Evolutionary conservation across 2,888 invertebrate species (phyloP).

Genomic region (Clepsis dumicolana): DNA sequence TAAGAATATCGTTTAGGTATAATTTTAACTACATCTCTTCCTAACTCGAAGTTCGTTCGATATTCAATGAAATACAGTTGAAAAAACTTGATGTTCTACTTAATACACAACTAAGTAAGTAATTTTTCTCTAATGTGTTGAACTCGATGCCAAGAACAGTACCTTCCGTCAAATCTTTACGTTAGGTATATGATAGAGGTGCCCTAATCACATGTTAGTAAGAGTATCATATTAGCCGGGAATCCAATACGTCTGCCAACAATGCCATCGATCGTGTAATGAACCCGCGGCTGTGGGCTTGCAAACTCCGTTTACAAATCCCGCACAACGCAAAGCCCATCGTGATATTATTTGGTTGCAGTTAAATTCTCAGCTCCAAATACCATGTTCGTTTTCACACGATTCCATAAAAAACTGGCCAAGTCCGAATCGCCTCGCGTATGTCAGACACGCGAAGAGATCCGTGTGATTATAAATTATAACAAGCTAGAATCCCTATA

Average conservation of each 20-base stretch:
- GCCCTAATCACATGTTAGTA: conserved; percentile 27
- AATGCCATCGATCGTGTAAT: conserved; percentile 38
- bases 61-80: too few relatives aligned
- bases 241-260: conserved; percentile 29
- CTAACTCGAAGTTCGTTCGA: too few relatives aligned
- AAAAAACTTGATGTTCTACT: too few relatives aligned
- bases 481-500: too few relatives aligned
- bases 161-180: background rate
- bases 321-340: conserved; percentile 5
- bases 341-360: background rate
- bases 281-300: conserved; percentile 28
- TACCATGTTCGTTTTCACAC: background rate
- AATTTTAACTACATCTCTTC: too few relatives aligned
- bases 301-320: conserved; percentile 32
- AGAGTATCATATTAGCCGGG: conserved; percentile 30
- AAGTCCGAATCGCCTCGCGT: background rate
- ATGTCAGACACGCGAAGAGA: too few relatives aligned
- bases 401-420: background rate
- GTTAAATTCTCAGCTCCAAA: background rate
- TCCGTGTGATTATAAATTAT: too few relatives aligned
- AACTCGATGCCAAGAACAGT: background rate
- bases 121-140: background rate
- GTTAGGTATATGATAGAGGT: conserved; percentile 11
- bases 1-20: too few relatives aligned
- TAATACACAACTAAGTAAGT: background rate